Evolutionary conservation across 2,113 vertebrate species (phyloP).

Genomic region (Scatophagus argus): DNA sequence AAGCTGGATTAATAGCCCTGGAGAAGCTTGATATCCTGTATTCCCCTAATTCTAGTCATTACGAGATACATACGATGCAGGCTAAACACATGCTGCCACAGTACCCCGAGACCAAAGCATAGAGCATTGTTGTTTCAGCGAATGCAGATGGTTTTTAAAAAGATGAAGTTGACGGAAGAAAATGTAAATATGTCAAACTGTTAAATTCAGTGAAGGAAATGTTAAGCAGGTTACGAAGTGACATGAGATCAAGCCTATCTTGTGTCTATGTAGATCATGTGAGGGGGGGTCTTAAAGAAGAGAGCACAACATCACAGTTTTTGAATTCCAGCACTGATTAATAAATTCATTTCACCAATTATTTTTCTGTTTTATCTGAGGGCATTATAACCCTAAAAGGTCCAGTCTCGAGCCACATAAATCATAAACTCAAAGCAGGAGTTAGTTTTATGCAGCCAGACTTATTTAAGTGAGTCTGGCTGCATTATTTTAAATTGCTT

Average conservation of each 20-base stretch:
- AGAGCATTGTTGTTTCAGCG: not conserved
- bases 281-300: slow-evolving; percentile 6
- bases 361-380: slow-evolving; percentile 6
- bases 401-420: not conserved
- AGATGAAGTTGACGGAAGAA: slow-evolving; percentile 32
- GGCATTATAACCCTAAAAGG: slow-evolving; percentile 5
- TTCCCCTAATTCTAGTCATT: slow-evolving; percentile 23
- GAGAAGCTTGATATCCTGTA: not conserved
- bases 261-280: slow-evolving; percentile 25
- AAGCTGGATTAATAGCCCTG: slow-evolving; percentile 41
- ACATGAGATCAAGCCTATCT: slow-evolving; percentile 60
- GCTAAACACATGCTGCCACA: not conserved
- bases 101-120: slow-evolving; percentile 30
- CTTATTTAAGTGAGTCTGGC: not conserved
- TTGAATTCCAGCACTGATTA: slow-evolving; percentile 23
- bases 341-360: slow-evolving; percentile 25
- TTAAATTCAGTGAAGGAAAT: slow-evolving; percentile 77
- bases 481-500: slow-evolving; percentile 12
- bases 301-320: not conserved
- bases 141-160: slow-evolving; percentile 41
- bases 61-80: not conserved
- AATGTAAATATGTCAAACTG: slow-evolving; percentile 67
- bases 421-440: slow-evolving; percentile 9
- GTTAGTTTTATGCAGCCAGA: not conserved
- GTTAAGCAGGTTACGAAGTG: slow-evolving; percentile 66